Evolutionary conservation across 2,113 vertebrate genomes (phyloP).

Genomic region (Aegotheles bennettii): DNA sequence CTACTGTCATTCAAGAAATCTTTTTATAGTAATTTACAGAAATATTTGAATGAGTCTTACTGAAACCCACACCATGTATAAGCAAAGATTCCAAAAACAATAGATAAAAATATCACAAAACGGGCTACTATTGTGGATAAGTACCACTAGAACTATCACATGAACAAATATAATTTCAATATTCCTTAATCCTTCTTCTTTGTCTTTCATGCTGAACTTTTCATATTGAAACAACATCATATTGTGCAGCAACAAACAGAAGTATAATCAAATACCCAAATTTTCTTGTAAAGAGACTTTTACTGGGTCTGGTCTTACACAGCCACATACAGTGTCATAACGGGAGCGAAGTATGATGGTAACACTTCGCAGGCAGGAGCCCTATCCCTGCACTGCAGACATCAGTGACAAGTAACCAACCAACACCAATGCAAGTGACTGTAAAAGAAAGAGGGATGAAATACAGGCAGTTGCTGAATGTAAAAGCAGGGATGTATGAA

Average conservation of each 20-base stretch:
- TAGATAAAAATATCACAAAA: neutral
- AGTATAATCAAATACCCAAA: neutral
- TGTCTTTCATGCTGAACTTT: neutral
- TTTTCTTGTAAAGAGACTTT: neutral
- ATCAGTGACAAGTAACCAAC: neutral
- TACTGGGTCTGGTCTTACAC: neutral
- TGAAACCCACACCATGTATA: neutral
- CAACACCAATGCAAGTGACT: neutral
- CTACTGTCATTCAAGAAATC: neutral
- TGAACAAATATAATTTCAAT: neutral
- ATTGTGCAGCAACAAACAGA: neutral
- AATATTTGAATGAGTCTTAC: neutral
- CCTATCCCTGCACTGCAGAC: neutral
- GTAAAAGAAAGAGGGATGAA: neutral
- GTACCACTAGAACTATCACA: neutral
- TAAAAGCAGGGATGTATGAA: neutral
- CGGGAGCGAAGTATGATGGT: neutral
- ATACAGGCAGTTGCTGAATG: neutral
- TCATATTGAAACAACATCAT: neutral
- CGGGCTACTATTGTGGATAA: neutral
- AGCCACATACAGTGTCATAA: neutral
- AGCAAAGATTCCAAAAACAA: neutral
- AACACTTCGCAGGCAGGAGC: neutral
- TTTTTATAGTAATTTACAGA: neutral
- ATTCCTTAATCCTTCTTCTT: neutral